Conservation (phyloP, 1,140 invertebrate genomes). For the Neodiprion fabricii region DNA sequence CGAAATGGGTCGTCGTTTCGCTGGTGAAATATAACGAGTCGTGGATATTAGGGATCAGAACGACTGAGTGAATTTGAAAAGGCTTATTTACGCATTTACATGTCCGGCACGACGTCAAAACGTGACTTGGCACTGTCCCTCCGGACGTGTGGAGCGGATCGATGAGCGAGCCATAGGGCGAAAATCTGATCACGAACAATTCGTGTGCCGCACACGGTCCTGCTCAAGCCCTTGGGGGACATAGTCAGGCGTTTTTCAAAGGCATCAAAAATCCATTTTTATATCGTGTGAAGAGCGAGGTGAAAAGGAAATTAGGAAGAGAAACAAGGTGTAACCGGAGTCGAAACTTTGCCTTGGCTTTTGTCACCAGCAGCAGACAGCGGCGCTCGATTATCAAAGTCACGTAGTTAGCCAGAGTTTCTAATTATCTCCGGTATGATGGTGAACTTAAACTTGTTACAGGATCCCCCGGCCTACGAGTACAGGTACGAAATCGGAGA, state of each 20-base stretch:
- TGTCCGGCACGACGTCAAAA: neutral
- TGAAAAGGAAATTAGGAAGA: constrained; percentile 4
- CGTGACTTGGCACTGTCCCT: constrained; percentile 5
- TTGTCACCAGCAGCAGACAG: too few relatives aligned
- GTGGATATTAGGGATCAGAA: too few relatives aligned
- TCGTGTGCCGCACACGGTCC: neutral
- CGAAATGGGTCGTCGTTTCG: too few relatives aligned
- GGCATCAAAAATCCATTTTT: constrained; percentile 14
- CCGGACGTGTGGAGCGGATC: neutral
- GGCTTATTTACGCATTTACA: constrained; percentile 1
- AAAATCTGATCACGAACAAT: neutral
- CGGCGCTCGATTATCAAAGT: too few relatives aligned
- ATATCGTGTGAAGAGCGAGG: constrained; percentile 10
- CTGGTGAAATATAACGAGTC: too few relatives aligned
- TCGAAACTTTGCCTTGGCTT: too few relatives aligned
- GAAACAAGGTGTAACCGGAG: neutral
- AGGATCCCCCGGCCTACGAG: constrained; percentile 62
- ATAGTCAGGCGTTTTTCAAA: neutral
- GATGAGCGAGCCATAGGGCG: neutral
- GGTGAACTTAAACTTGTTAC: constrained; percentile 34
- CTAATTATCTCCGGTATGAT: neutral
- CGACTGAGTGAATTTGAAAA: neutral
- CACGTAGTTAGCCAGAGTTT: too few relatives aligned
- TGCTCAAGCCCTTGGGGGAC: neutral
- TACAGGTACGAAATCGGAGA: constrained; percentile 61